phyloP scores from a whole-genome alignment of 2,888 invertebrate genomes.

The Idaea biselata region DNA sequence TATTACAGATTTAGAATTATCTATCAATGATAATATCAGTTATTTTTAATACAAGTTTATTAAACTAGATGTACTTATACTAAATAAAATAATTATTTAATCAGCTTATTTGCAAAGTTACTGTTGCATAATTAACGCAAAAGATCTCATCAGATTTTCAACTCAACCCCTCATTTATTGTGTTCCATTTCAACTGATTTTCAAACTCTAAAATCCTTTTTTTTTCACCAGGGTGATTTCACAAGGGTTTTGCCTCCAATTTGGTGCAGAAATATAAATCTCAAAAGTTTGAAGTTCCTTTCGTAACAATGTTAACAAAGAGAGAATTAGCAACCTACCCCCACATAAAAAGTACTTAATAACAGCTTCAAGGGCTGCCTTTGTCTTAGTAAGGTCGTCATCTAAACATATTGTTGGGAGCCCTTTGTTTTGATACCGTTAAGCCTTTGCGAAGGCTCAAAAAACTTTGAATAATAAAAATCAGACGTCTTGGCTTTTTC shows the following conservation, averaged over 20 bases:
- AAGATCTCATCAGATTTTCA: background rate
- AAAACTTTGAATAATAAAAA: background rate
- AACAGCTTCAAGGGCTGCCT: constrained; percentile 38
- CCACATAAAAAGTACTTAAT: constrained; percentile 33
- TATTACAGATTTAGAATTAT: no score
- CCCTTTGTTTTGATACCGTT: constrained; percentile 17
- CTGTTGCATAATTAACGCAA: background rate
- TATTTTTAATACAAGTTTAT: no score
- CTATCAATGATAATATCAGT: no score
- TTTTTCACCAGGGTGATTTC: constrained; percentile 17
- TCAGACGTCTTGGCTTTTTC: background rate
- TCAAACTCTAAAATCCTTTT: constrained; percentile 18
- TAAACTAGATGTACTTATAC: no score
- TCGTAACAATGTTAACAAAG: constrained; percentile 27
- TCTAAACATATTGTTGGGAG: constrained; percentile 30
- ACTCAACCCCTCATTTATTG: background rate
- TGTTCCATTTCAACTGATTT: background rate
- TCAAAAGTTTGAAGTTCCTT: constrained; percentile 22
- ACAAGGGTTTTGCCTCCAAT: constrained; percentile 24
- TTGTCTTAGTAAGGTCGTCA: constrained; percentile 36
- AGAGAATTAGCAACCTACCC: constrained; percentile 24
- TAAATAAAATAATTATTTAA: no score
- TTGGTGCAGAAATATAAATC: constrained; percentile 24
- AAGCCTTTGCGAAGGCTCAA: background rate
- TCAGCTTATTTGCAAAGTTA: background rate